A percentile compares a stretch with the other conserved stretches of the same genome.
Conservation (phyloP, 1,140 invertebrate species). For the Drosophila obscura region DNA sequence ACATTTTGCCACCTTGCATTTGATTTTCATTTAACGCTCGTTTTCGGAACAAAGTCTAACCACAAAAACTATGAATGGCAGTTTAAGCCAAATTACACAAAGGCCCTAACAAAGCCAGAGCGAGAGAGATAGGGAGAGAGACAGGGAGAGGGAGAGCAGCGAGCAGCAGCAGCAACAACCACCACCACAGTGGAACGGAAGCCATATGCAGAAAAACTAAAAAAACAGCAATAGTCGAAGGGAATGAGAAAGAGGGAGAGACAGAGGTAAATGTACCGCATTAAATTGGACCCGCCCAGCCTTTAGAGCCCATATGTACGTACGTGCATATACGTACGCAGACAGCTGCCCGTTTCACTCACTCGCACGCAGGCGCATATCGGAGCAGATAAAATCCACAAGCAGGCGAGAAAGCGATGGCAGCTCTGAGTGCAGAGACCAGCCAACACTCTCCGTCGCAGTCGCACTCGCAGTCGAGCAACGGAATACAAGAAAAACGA, state of each 20-base stretch:
- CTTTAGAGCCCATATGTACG: slow-evolving; percentile 14
- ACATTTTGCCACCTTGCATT: slow-evolving; percentile 57
- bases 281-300: slow-evolving; percentile 63
- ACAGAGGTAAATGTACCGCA: slow-evolving; percentile 47
- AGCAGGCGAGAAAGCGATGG: slow-evolving; percentile 47
- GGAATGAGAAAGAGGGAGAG: slow-evolving; percentile 3
- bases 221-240: not conserved
- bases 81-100: slow-evolving; percentile 82
- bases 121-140: too few species aligned
- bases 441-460: slow-evolving; percentile 21
- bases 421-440: slow-evolving; percentile 13
- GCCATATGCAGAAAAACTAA: slow-evolving; percentile 75
- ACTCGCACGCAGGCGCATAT: slow-evolving; percentile 47
- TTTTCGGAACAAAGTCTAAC: slow-evolving; percentile 61
- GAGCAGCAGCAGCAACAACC: slow-evolving; percentile 35
- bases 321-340: not conserved
- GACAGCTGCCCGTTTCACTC: slow-evolving; percentile 41
- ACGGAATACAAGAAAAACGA: too few species aligned
- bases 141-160: slow-evolving; percentile 36
- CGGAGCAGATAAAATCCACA: slow-evolving; percentile 79
- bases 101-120: slow-evolving; percentile 52
- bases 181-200: slow-evolving; percentile 58
- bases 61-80: slow-evolving; percentile 81
- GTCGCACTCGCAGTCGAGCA: not conserved
- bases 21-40: slow-evolving; percentile 53